A percentile compares a stretch with the other conserved stretches of the same genome.
These are phyloP conservation scores for Luperina nickerlii DNA, from an alignment of 2,888 invertebrate genomes.

Conservation along the genomic window DNA sequence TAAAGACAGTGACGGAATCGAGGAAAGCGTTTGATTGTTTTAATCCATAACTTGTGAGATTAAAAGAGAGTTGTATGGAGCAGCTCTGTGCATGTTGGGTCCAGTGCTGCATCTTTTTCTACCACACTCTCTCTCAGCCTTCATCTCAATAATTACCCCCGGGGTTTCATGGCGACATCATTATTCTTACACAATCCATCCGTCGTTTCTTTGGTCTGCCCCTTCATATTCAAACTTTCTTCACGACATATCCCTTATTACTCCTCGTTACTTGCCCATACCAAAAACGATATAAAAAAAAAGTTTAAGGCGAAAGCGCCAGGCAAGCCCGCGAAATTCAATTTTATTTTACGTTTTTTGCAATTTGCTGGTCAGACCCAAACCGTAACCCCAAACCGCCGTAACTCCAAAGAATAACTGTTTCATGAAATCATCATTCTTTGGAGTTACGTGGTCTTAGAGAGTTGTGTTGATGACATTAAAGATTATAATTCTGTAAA, in stretches of 20 bases:
- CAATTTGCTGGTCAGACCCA: too few species aligned
- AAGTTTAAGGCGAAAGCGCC: too few species aligned
- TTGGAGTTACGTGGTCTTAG: too few species aligned
- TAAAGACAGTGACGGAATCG: background rate
- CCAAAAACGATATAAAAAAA: background rate
- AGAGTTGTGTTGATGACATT: too few species aligned
- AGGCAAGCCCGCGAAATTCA: too few species aligned
- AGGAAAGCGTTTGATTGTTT: slow-evolving; percentile 6
- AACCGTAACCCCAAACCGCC: too few species aligned
- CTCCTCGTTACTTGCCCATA: background rate
- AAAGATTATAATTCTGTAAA: too few species aligned
- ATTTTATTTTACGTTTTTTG: too few species aligned
- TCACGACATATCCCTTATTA: background rate
- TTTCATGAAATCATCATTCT: too few species aligned
- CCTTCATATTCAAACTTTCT: background rate
- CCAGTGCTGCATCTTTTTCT: background rate
- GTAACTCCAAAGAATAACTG: too few species aligned
- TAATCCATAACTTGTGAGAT: background rate
- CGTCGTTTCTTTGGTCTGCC: background rate
- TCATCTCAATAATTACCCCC: background rate
- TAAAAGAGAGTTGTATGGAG: background rate
- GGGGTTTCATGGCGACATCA: background rate
- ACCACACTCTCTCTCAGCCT: background rate
- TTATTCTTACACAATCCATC: background rate
- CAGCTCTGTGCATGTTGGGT: background rate